Base-by-base conservation (phyloP, 2,888 invertebrate species). In the Gandaritis pyraliata region DNA sequence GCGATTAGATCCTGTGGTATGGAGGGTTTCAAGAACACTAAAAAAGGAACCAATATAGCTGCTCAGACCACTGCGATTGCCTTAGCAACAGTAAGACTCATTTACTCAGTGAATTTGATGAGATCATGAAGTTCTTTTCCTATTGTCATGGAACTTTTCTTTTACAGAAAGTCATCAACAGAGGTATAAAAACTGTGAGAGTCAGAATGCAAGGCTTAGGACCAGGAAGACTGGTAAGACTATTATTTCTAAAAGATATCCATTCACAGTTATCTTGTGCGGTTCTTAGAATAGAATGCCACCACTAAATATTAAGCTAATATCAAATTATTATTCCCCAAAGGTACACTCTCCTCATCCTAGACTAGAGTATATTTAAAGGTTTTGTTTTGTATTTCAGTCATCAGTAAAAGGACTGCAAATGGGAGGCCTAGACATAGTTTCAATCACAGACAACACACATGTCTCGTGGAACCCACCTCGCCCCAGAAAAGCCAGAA, bases 21-120 rank as follows among this genome's bases (percentile, higher is more conserved):
- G 73, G 98, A 98, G 83, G 99, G 99, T 5, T 99, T 98, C 79
- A 98, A 98, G 87, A 97, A 98, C 84, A 95, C 98, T 0, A 95
- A 96, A 72, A 99, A 99, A 87, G 98, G 98, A 65, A 99, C 99
- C 4, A 98, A 98, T 81, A 96, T 99, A 76, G 99, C 99, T 41
- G 99, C 98, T 1, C 98, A 99, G 88, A 97, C 98, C 11, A 97
- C 98, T 23, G 98, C 97, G 23, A 95, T 98, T 57, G 94, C 93
- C 61, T 88, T 98, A 72, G 96, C 96, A 70, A 89, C 91, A 61
- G 97, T 97, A 91, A 93, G 94, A 45, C 11, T 53, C 16, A 45
- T 23, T n/a, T 7, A 11, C 8, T 33, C 33, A 10, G 10, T 33
- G 33, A 33, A 33, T 23, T 2, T 23, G 23, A 1, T 1, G 3